Evolutionary conservation across 2,888 invertebrate genomes (phyloP).

Genomic region (Apamea epomidion): DNA sequence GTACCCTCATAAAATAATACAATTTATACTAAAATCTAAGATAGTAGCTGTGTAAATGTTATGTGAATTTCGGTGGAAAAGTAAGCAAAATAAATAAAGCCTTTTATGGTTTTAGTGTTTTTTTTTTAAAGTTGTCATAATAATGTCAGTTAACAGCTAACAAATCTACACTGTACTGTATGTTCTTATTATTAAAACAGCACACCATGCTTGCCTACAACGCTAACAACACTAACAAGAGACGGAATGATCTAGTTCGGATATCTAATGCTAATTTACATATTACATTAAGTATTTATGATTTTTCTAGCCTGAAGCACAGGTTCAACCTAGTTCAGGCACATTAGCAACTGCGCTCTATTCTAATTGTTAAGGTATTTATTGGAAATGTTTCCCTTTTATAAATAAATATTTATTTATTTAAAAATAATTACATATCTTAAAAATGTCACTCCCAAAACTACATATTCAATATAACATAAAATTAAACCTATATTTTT

Average conservation of each 20-base stretch:
- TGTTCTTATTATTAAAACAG: too few relatives aligned
- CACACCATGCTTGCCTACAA: too few relatives aligned
- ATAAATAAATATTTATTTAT: too few relatives aligned
- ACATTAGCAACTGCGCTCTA: too few relatives aligned
- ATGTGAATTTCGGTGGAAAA: not conserved
- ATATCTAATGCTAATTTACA: too few relatives aligned
- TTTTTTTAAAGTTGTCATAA: not conserved
- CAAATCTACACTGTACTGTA: not conserved
- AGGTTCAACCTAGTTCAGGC: too few relatives aligned
- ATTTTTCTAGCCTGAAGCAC: too few relatives aligned
- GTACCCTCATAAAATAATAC: constrained; percentile 9
- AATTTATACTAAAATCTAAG: not conserved
- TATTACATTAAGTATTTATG: too few relatives aligned
- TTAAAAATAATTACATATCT: not conserved
- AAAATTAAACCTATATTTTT: not conserved
- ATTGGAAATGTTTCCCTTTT: too few relatives aligned
- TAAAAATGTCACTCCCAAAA: not conserved
- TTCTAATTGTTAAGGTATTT: too few relatives aligned
- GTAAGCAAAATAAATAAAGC: constrained; percentile 3
- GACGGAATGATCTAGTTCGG: too few relatives aligned
- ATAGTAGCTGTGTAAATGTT: constrained; percentile 8
- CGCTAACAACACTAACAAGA: too few relatives aligned
- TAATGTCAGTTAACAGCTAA: not conserved
- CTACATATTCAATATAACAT: not conserved
- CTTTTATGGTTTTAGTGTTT: not conserved